These are phyloP conservation scores for Microcebus murinus DNA, from an alignment of 2,113 vertebrate species.

Conservation along the genomic window DNA sequence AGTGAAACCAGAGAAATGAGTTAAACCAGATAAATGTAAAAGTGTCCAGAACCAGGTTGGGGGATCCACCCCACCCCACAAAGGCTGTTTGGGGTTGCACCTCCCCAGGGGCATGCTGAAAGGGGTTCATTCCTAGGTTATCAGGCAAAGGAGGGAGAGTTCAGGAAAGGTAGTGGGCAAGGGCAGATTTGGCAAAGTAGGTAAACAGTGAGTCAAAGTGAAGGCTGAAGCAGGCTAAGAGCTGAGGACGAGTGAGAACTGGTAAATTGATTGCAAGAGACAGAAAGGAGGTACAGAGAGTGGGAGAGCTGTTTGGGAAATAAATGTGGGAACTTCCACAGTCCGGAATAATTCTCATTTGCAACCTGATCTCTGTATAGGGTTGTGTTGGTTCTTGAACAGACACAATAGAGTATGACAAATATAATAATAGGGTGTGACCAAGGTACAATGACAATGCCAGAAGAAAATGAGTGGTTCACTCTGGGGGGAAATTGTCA, in stretches of 20 bases:
- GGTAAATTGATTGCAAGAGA: neutral
- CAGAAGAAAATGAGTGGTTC: neutral
- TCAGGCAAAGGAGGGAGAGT: neutral
- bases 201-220: neutral
- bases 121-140: neutral
- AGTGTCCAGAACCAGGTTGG: neutral
- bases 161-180: neutral
- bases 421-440: neutral
- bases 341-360: neutral
- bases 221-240: neutral
- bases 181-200: neutral
- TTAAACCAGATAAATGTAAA: neutral
- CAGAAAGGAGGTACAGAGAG: neutral
- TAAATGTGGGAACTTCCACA: neutral
- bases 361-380: neutral
- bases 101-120: neutral
- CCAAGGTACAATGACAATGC: neutral
- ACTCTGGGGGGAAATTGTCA: neutral
- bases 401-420: neutral
- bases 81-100: neutral
- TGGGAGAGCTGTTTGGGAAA: neutral
- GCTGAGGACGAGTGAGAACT: neutral
- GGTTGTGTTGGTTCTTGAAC: neutral
- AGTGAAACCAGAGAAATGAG: neutral
- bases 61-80: neutral